Evolutionary conservation across 2,113 vertebrate species (phyloP), one percentile per base, ranked within the genome.

Genomic region (Hiodon tergisus): DNA sequence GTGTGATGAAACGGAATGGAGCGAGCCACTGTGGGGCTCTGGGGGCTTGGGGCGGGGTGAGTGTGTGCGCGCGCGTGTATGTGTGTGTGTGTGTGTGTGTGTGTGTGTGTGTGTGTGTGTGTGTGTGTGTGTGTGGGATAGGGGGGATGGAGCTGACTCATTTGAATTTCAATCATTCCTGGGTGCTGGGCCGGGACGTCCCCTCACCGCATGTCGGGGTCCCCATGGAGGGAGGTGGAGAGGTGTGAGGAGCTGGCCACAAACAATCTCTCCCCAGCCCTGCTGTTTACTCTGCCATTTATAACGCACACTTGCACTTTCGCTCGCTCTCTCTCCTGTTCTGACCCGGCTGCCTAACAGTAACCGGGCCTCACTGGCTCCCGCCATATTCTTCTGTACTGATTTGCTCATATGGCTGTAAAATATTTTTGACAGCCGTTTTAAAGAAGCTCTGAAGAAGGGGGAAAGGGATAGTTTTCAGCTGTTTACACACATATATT

Each of bases 1-100:
- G 97, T 98, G 93, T 91, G 96, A 98, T 98, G 94, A 97, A 98
- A 98, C 94, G 87, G 95, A 95, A 94, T 93, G 79, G 61, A 95
- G 93, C 84, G 76, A 94, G 93, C 94, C 94, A 90, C 93, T 90
- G 90, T 78, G 95, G 94, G 93, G 87, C 80, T 88, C 87, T 14
- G 84, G 86, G 82, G 85, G 91, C 83, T 79, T 84, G 75, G 78
- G 81, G 74, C 80, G 63, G 76, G 52, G 67, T 71, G 17, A 53
- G 71, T 69, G 78, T 48, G 31, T 31, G 31, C 2, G 31, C 2
- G 31, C 2, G 31, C 2, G 31, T 2, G 31, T 2, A 2, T 2
- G 31, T 2, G 31, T 31, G 68, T 17, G n/a, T 48, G 16, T 54
- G 71, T 31, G 60, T 16, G 31, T 31, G 31, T 31, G 31, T 31